Base-by-base conservation (phyloP, 2,113 vertebrate species). In the Proteles cristata region DNA sequence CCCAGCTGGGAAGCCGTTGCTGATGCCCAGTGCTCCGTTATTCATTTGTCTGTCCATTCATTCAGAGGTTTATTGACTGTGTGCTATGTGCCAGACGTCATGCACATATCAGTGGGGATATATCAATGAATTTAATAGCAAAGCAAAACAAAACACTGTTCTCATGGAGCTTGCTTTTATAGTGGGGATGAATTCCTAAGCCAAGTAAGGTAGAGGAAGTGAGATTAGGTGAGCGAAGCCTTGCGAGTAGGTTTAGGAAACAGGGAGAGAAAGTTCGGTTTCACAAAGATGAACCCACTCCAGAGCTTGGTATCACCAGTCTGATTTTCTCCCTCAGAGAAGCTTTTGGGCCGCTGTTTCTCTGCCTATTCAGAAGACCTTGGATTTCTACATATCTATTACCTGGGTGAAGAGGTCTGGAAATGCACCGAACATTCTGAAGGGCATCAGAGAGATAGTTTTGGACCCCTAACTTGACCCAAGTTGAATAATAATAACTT, bases 401-500 rank as follows among this genome's bases (percentile, higher is more conserved):
- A 73, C 39, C 39, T 93, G 23, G 50, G 48, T 65, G 43, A 87
- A 66, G 48, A 83, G 90, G 43, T 79, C 58, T 87, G n/a, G 35
- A 65, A 93, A 96, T 61, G 11, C 19, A 73, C 2, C 43, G 63
- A 90, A 90, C 35, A 63, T 87, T 86, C 39, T 89, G 48, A 90
- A 93, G 9, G 28, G 53, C 53, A 81, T 90, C 26, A 45, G 48
- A 92, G 68, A 84, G 31, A 45, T 66, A 69, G 26, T 92, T 97
- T 96, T n/a, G 83, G 39, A 92, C 23, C 28, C 61, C 61, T 96
- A 81, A 95, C 69, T 76, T 94, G 83, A 92, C 83, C 88, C 48
- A 89, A 79, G 61, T 91, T 94, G 53, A 89, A 95, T 93, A 94
- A 76, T 88, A 84, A 92, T 90, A 55, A 68, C 28, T 53, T 80